Conservation (phyloP, 2,113 vertebrate species). For the Microcebus tavaratra region DNA sequence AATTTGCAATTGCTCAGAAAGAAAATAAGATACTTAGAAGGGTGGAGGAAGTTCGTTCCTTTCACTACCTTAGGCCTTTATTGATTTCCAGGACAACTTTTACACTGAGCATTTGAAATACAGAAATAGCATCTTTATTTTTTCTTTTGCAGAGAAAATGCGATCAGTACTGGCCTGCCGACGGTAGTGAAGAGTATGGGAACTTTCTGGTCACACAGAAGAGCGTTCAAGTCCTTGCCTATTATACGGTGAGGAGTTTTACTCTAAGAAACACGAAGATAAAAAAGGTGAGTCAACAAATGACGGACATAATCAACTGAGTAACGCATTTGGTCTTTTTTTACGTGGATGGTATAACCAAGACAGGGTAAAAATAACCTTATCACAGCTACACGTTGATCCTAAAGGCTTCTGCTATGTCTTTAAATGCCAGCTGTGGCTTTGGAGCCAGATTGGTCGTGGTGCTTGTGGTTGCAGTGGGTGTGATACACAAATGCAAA, state of each 20-base stretch:
- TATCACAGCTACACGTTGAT: not conserved
- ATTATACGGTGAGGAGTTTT: slow-evolving; percentile 95
- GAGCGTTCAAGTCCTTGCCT: slow-evolving; percentile 89
- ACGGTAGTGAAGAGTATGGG: slow-evolving; percentile 95
- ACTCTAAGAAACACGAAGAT: slow-evolving; percentile 90
- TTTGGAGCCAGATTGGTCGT: not conserved
- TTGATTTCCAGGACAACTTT: not conserved
- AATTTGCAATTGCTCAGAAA: not conserved
- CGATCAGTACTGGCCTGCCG: slow-evolving; percentile 97
- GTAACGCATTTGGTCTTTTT: not conserved
- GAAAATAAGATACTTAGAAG: not conserved
- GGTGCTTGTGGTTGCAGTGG: not conserved
- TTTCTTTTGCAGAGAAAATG: slow-evolving; percentile 92
- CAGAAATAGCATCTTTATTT: not conserved
- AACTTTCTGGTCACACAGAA: slow-evolving; percentile 92
- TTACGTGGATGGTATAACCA: not conserved
- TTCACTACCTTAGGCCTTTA: not conserved
- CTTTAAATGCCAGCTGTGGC: not conserved
- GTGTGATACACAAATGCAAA: not conserved
- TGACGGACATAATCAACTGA: not conserved
- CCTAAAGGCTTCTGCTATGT: not conserved
- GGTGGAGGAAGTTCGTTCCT: not conserved
- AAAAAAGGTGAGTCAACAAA: slow-evolving; percentile 90
- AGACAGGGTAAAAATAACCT: not conserved
- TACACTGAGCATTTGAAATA: not conserved